Conservation (phyloP, 1,140 invertebrate genomes). For the Diabrotica undecimpunctata region DNA sequence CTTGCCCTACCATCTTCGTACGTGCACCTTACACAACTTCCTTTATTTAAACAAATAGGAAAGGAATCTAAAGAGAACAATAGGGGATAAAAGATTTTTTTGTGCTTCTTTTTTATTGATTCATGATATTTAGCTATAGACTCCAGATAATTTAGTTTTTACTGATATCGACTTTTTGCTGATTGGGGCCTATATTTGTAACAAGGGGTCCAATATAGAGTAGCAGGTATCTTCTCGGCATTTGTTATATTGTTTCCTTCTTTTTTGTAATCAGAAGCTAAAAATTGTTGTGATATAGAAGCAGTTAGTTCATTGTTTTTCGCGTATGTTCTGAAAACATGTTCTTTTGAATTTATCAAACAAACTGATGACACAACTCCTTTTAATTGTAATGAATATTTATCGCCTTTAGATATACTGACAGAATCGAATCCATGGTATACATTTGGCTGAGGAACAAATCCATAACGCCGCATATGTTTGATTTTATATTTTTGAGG, state of each 20-base stretch:
- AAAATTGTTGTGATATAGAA: slow-evolving; percentile 44
- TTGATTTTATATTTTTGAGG: slow-evolving; percentile 24
- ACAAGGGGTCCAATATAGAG: slow-evolving; percentile 57
- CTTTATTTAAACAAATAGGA: no score
- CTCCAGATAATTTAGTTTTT: slow-evolving; percentile 47
- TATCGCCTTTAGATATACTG: slow-evolving; percentile 49
- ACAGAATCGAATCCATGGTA: slow-evolving; percentile 51
- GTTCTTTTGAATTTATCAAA: slow-evolving; percentile 42
- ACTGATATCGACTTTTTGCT: slow-evolving; percentile 48
- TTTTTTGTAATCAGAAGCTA: slow-evolving; percentile 12
- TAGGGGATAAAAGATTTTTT: no score
- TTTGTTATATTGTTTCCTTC: slow-evolving; percentile 21
- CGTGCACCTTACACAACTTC: no score
- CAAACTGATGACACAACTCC: slow-evolving; percentile 47
- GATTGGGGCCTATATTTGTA: slow-evolving; percentile 54
- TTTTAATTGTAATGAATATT: slow-evolving; percentile 47
- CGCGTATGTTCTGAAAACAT: slow-evolving; percentile 46
- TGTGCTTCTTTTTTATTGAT: slow-evolving; percentile 20
- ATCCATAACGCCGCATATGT: slow-evolving; percentile 48
- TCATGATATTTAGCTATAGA: slow-evolving; percentile 32
- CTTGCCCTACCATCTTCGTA: no score
- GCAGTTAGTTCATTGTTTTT: slow-evolving; percentile 48
- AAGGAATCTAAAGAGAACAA: no score
- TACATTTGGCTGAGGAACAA: slow-evolving; percentile 49
- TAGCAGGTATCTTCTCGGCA: slow-evolving; percentile 35